A percentile compares a stretch with the other conserved stretches of the same genome.
phyloP scores from a whole-genome alignment of 2,797 vertebrate genomes.

The Micromesistius poutassou region DNA sequence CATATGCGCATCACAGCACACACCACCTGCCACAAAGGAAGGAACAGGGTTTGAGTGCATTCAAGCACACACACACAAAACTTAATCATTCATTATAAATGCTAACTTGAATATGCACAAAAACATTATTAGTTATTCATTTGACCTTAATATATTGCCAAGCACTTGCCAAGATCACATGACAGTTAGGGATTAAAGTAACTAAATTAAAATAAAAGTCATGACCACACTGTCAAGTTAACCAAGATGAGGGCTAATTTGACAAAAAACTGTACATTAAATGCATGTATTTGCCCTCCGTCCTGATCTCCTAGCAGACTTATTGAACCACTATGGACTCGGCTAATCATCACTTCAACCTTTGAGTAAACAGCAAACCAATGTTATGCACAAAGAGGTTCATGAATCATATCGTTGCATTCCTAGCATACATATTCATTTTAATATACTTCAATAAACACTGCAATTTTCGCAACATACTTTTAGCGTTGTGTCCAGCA shows the following conservation, averaged over 20 bases:
- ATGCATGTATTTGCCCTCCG: no score
- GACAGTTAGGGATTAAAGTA: not conserved
- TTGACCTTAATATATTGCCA: not conserved
- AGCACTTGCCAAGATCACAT: not conserved
- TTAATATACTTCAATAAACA: not conserved
- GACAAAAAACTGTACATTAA: no score
- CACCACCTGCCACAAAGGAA: slow-evolving; percentile 36
- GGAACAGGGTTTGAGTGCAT: not conserved
- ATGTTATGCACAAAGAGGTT: no score
- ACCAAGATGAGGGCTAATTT: no score
- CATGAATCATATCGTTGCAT: not conserved
- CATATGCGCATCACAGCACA: slow-evolving; percentile 46
- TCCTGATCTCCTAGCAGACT: no score
- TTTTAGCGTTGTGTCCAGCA: no score
- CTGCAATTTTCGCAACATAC: no score
- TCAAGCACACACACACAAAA: not conserved
- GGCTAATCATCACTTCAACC: no score
- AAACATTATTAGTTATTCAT: not conserved
- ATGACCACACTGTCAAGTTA: not conserved
- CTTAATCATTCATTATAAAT: not conserved
- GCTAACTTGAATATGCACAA: not conserved
- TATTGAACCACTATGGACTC: no score
- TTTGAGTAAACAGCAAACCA: no score
- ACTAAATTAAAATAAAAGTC: not conserved
- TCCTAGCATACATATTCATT: slow-evolving; percentile 3